Conservation (phyloP, 2,113 vertebrate species). For the Dicerorhinus sumatrensis region DNA sequence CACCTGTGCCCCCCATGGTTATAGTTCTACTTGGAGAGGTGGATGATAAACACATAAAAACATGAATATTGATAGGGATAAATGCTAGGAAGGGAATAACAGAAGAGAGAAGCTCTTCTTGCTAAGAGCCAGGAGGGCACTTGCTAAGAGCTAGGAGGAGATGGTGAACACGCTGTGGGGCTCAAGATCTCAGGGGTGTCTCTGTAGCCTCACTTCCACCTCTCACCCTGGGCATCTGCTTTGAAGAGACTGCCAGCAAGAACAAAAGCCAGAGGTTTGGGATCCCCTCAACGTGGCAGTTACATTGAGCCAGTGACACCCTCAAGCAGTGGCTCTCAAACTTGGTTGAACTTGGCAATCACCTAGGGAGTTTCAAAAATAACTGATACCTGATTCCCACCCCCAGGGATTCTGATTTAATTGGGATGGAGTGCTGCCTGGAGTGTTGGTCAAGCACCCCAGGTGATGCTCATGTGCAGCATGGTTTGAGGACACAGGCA, state of each 20-base stretch:
- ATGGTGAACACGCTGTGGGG: rapidly evolving
- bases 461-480: rapidly evolving
- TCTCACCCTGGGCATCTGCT: neutral
- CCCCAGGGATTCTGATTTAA: neutral
- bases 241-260: neutral
- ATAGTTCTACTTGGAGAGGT: neutral
- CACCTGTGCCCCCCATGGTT: neutral
- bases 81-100: neutral
- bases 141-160: neutral
- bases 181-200: neutral
- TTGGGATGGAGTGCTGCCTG: neutral
- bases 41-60: neutral
- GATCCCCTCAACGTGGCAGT: neutral
- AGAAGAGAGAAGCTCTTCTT: neutral
- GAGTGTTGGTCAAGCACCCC: neutral
- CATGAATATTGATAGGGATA: neutral
- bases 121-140: neutral
- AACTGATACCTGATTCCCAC: neutral
- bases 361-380: neutral
- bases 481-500: too few species aligned
- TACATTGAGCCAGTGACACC: neutral
- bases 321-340: neutral
- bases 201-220: too few species aligned
- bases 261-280: neutral
- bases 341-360: neutral